Conservation (phyloP, 2,888 invertebrate genomes). For the Encarsia formosa region DNA sequence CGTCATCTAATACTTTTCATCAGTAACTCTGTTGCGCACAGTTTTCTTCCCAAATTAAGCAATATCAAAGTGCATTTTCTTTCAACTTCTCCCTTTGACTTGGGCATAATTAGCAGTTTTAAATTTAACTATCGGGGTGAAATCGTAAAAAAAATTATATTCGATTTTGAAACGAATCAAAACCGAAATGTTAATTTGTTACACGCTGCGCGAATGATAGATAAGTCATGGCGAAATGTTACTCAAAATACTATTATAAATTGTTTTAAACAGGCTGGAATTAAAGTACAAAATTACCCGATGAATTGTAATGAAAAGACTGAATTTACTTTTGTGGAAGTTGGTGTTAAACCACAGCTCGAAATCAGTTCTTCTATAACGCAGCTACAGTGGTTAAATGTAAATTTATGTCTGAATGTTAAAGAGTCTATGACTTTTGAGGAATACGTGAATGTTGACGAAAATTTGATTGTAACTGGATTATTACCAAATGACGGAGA, state of each 20-base stretch:
- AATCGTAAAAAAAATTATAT: background rate
- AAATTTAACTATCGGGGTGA: background rate
- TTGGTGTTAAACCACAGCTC: no score
- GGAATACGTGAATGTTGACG: background rate
- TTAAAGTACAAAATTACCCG: background rate
- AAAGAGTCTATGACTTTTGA: background rate
- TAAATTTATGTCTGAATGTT: no score
- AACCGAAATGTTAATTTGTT: background rate
- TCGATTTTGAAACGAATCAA: background rate
- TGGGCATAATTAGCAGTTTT: background rate
- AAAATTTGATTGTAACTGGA: background rate
- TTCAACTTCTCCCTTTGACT: background rate
- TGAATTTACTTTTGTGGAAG: no score
- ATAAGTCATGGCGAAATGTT: background rate
- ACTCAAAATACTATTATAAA: background rate
- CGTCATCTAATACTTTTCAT: background rate
- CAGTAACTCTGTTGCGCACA: background rate
- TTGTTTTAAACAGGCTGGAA: background rate
- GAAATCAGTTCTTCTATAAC: no score
- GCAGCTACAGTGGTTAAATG: no score
- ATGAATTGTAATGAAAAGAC: no score
- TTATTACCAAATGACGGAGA: background rate
- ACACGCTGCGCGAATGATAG: background rate
- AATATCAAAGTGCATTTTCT: background rate
- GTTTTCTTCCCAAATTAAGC: background rate